phyloP scores from a whole-genome alignment of 2,113 vertebrate genomes.

The Hemichromis elongatus region DNA sequence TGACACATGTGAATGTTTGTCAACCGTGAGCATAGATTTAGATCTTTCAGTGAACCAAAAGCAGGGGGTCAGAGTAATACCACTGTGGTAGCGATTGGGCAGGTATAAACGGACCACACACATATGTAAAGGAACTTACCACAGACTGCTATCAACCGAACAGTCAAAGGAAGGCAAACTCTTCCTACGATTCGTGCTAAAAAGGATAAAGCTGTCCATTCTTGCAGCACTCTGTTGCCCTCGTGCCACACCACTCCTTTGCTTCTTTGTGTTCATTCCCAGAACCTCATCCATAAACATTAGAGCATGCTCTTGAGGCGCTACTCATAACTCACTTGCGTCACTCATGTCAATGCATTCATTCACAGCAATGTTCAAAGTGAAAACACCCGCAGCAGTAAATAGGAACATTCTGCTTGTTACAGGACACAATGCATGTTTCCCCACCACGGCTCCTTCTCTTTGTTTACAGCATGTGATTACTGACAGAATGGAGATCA shows the following conservation, averaged over 20 bases:
- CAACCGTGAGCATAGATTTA: neutral
- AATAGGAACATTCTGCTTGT: slow-evolving; percentile 27
- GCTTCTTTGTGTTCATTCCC: slow-evolving; percentile 31
- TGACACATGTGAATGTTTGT: neutral
- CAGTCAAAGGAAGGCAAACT: neutral
- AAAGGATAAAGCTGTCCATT: slow-evolving; percentile 21
- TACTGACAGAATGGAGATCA: neutral
- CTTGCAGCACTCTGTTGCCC: neutral
- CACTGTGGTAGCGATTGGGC: neutral
- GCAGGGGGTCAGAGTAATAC: neutral
- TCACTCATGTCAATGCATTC: slow-evolving; percentile 41
- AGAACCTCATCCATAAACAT: slow-evolving; percentile 56
- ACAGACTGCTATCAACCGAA: neutral
- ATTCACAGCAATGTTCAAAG: slow-evolving; percentile 35
- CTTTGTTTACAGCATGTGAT: slow-evolving; percentile 3
- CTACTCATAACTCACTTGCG: slow-evolving; percentile 8
- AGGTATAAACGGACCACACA: neutral
- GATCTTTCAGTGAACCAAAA: neutral
- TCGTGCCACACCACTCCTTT: slow-evolving; percentile 4
- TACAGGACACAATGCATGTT: slow-evolving; percentile 9
- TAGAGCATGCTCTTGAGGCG: neutral
- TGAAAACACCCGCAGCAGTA: neutral
- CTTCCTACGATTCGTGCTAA: neutral
- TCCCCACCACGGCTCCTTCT: neutral
- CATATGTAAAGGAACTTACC: neutral